phyloP scores from a whole-genome alignment of 2,888 invertebrate species.

The Stictocephala bisonia region DNA sequence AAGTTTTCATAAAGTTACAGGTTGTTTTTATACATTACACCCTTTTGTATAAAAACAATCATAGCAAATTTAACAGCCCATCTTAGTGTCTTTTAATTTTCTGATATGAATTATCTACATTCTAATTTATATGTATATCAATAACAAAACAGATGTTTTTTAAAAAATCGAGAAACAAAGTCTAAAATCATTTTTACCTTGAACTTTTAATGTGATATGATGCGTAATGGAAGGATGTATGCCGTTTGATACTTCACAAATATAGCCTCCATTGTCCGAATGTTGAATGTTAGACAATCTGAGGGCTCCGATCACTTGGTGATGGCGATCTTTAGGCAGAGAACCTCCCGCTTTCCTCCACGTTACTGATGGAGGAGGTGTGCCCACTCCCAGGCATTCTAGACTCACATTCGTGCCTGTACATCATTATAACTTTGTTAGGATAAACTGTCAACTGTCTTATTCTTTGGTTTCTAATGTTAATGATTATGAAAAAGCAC shows the following conservation, averaged over 20 bases:
- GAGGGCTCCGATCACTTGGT: slow-evolving; percentile 67
- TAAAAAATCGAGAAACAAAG: too few relatives aligned
- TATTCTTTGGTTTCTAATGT: too few relatives aligned
- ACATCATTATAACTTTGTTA: not conserved
- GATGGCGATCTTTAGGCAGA: slow-evolving; percentile 67
- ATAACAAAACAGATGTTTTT: too few relatives aligned
- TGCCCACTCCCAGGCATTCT: slow-evolving; percentile 78
- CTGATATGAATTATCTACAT: too few relatives aligned
- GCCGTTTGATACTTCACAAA: slow-evolving; percentile 78
- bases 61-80: too few relatives aligned
- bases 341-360: slow-evolving; percentile 66
- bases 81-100: too few relatives aligned
- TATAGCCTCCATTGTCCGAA: slow-evolving; percentile 80
- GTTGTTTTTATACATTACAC: too few relatives aligned
- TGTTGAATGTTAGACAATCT: slow-evolving; percentile 70
- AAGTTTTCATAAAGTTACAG: too few relatives aligned
- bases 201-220: slow-evolving; percentile 64
- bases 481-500: too few relatives aligned
- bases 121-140: too few relatives aligned
- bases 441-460: not conserved
- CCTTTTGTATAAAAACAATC: too few relatives aligned
- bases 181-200: too few relatives aligned
- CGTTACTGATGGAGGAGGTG: slow-evolving; percentile 73
- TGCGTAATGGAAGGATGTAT: slow-evolving; percentile 68
- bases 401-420: slow-evolving; percentile 75